phyloP scores from a whole-genome alignment of 2,888 invertebrate genomes.

The Tineola bisselliella region DNA sequence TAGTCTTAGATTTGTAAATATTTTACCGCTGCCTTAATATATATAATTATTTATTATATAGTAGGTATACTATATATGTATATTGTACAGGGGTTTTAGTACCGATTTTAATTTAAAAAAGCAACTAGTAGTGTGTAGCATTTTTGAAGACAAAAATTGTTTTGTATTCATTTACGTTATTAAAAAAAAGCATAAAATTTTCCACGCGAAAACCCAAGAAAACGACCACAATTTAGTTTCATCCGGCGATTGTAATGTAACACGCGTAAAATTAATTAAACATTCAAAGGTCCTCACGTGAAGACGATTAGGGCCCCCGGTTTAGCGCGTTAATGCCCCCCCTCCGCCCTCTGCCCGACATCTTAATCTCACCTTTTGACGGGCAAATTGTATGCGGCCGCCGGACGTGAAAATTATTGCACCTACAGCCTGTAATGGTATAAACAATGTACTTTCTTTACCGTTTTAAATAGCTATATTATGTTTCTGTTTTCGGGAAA shows the following conservation, averaged over 20 bases:
- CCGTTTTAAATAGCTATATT: too few relatives aligned
- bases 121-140: too few relatives aligned
- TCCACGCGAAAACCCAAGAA: not conserved
- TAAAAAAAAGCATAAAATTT: too few relatives aligned
- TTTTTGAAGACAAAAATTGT: too few relatives aligned
- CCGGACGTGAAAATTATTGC: slow-evolving; percentile 55
- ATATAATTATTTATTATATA: too few relatives aligned
- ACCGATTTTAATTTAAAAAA: too few relatives aligned
- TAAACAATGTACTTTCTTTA: not conserved
- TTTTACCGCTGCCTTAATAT: too few relatives aligned
- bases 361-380: slow-evolving; percentile 31
- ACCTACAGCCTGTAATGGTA: not conserved
- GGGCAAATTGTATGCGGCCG: slow-evolving; percentile 48
- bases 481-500: too few relatives aligned
- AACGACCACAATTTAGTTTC: not conserved
- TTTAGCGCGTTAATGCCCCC: slow-evolving; percentile 3
- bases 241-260: slow-evolving; percentile 5
- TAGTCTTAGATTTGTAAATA: too few relatives aligned
- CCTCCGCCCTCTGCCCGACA: not conserved
- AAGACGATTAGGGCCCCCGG: slow-evolving; percentile 2
- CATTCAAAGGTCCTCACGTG: slow-evolving; percentile 1
- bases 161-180: too few relatives aligned
- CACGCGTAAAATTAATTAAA: slow-evolving; percentile 7
- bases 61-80: too few relatives aligned
- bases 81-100: too few relatives aligned